phyloP scores from a whole-genome alignment of 2,797 vertebrate genomes.

The Coluber constrictor region DNA sequence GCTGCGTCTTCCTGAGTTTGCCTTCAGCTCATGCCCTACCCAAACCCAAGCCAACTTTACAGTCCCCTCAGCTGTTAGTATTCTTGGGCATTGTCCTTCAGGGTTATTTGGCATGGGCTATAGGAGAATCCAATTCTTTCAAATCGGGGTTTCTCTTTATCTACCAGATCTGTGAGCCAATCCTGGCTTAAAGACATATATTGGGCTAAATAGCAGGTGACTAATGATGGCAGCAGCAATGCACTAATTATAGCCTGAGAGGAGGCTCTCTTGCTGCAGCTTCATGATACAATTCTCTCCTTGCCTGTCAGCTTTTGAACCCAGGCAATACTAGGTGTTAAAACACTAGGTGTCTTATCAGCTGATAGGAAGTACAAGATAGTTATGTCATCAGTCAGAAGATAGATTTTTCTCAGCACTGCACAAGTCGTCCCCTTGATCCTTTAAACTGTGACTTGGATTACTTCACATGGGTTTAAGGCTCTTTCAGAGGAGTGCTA shows the following conservation, averaged over 20 bases:
- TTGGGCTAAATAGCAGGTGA: background rate
- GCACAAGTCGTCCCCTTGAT: background rate
- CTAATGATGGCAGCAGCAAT: background rate
- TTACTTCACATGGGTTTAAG: background rate
- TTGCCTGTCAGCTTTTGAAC: background rate
- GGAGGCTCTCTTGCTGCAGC: background rate
- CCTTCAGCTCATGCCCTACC: background rate
- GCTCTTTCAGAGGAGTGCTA: background rate
- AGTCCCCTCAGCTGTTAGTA: background rate
- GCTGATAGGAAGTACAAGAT: background rate
- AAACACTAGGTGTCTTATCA: background rate
- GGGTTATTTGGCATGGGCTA: background rate
- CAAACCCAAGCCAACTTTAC: background rate
- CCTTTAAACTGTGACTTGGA: background rate
- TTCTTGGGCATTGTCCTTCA: background rate
- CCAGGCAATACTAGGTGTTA: no score
- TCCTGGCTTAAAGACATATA: background rate
- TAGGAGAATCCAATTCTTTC: background rate
- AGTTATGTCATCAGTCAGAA: background rate
- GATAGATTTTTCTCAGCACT: background rate
- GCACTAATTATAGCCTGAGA: background rate
- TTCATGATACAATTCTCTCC: background rate
- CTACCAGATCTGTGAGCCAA: background rate
- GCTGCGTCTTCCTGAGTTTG: background rate
- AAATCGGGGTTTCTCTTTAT: background rate